A percentile compares a stretch with the other conserved stretches of the same genome.
Conservation (phyloP, 2,113 vertebrate genomes). For the Enhydra lutris region DNA sequence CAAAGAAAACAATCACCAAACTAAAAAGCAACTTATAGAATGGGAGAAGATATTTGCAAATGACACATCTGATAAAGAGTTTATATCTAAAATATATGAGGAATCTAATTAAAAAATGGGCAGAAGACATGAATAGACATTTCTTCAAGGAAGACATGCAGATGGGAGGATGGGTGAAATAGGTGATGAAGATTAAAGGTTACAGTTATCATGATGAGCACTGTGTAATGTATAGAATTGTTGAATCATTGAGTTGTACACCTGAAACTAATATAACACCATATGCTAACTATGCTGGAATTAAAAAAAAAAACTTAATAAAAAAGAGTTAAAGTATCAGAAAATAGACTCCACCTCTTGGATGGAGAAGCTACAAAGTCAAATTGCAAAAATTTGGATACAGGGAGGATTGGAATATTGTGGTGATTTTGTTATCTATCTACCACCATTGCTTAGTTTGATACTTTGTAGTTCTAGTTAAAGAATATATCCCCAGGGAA, state of each 20-base stretch:
- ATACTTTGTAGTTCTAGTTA: background rate
- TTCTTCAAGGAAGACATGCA: too few relatives aligned
- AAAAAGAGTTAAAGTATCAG: background rate
- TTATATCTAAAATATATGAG: too few relatives aligned
- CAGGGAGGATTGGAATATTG: background rate
- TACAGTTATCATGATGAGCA: background rate
- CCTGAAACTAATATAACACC: background rate
- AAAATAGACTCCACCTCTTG: background rate
- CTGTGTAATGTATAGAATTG: background rate
- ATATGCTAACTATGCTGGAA: background rate
- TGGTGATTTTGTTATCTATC: background rate
- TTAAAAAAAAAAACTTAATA: background rate
- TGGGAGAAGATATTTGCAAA: background rate
- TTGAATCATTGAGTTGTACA: background rate
- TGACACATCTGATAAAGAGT: background rate
- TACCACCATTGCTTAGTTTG: background rate
- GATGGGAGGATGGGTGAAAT: too few relatives aligned
- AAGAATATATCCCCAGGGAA: background rate
- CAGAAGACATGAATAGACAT: too few relatives aligned
- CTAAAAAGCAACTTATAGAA: background rate
- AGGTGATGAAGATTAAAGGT: background rate
- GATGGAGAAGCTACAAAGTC: background rate
- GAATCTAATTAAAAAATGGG: too few relatives aligned
- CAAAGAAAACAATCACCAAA: background rate
- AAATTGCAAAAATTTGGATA: background rate